Evolutionary conservation across 1,140 invertebrate genomes (phyloP), one percentile per base, ranked within the genome.

Genomic region (Drosophila trapezifrons): DNA sequence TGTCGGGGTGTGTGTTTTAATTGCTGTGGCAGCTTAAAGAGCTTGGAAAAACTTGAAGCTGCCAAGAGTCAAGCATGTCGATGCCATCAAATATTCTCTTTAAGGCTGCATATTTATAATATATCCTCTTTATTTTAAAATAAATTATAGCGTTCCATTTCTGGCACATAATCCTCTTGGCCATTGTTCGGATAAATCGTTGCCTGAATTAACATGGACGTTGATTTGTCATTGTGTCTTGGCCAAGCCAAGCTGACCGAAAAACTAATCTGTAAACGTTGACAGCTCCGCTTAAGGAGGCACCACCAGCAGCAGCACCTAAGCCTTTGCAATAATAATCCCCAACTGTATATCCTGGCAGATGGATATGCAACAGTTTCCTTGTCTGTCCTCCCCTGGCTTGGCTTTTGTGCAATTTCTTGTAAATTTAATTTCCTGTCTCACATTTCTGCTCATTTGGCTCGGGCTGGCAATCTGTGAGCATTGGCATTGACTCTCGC

Each of bases 341-440:
- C 67, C 56, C 75, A 76, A 56, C 67, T 67, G 40, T 56, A 22
- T 58, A 38, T 47, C 47, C 29, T 40, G 17, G 10, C n/a, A 32
- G 42, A 32, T 69, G 59, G 51, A 66, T 80, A 56, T 78, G 79
- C 79, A 82, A 82, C 75, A 78, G 80, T 71, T 78, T 75, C 27
- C n/a, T 27, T 29, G 27, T 8, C 27, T 27, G 25, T 37, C n/a
- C n/a, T n/a, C 32, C 25, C 13, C 35, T 32, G 49, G 29, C 40
- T 37, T n/a, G 58, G 22, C 38, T 47, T 66, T 75, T 79, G 75
- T 87, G 66, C 70, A 70, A 83, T 78, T 87, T 82, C 78, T 76
- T 69, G 63, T 89, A 83, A 86, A 86, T 86, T 86, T 83, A 86
- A 86, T 87, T 86, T 86, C 83, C 83, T 86, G 81, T 67, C 75